Conservation (phyloP, 2,888 invertebrate species). For the Pimpla rufipes region DNA sequence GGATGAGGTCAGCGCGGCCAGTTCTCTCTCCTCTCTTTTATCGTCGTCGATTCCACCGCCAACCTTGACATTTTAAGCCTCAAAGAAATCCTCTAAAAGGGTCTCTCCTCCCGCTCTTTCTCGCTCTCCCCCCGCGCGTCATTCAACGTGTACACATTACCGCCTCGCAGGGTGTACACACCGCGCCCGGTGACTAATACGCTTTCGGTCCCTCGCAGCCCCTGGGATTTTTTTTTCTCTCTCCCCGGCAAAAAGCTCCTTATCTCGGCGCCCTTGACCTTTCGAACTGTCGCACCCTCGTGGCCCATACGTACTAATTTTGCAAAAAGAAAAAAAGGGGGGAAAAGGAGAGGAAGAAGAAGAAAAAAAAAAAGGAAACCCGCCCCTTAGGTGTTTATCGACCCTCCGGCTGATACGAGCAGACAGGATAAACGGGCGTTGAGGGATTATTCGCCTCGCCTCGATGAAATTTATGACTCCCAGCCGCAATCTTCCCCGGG, state of each 20-base stretch:
- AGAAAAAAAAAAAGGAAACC: not conserved
- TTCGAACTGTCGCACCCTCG: slow-evolving; percentile 27
- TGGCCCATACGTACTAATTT: not conserved
- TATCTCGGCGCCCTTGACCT: slow-evolving; percentile 46
- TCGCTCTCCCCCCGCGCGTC: not conserved
- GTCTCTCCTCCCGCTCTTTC: not conserved
- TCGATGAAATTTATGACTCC: not conserved
- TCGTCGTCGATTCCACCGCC: slow-evolving; percentile 3
- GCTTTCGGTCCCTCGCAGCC: not conserved
- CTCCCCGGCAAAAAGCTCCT: slow-evolving; percentile 10
- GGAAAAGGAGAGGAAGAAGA: too few species aligned
- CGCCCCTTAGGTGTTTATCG: not conserved
- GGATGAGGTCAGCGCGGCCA: not conserved
- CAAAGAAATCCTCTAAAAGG: slow-evolving; percentile 22
- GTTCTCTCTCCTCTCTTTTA: not conserved
- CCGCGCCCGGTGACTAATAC: slow-evolving; percentile 6
- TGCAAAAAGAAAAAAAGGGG: not conserved
- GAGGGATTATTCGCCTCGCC: not conserved
- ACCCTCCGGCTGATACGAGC: not conserved
- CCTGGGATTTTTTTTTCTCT: not conserved
- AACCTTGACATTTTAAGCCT: slow-evolving; percentile 28
- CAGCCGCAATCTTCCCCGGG: too few species aligned
- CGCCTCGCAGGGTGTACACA: not conserved
- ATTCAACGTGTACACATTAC: slow-evolving; percentile 32
- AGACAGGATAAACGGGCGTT: not conserved